phyloP scores from a whole-genome alignment of 2,113 vertebrate genomes.

The Brachypteracias leptosomus region DNA sequence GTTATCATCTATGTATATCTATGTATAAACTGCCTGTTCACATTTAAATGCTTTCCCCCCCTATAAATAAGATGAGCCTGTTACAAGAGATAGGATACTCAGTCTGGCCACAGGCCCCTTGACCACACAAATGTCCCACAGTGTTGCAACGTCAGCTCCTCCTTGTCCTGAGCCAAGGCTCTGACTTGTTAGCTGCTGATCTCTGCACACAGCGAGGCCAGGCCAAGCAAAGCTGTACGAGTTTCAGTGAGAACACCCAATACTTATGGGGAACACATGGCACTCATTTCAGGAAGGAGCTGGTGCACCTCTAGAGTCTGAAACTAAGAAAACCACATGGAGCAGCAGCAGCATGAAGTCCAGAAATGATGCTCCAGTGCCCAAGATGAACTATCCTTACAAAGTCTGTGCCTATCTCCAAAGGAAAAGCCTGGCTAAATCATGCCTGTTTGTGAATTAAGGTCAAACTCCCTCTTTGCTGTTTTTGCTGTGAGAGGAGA shows the following conservation, averaged over 20 bases:
- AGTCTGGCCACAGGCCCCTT: background rate
- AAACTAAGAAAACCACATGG: background rate
- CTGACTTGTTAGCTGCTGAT: background rate
- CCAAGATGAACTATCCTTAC: background rate
- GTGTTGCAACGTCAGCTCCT: background rate
- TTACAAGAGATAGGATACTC: background rate
- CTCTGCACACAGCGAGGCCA: background rate
- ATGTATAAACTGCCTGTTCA: background rate
- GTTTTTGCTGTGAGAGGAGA: background rate
- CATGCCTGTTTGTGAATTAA: background rate
- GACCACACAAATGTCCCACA: fast-evolving
- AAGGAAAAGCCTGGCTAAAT: background rate
- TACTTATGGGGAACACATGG: background rate
- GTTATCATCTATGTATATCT: no score
- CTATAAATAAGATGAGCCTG: background rate
- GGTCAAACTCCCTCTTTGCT: background rate
- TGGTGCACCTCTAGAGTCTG: background rate
- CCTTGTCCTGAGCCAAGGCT: fast-evolving
- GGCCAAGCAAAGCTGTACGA: background rate
- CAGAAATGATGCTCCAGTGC: background rate
- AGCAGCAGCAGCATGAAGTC: background rate
- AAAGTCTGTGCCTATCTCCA: background rate
- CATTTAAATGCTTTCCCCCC: background rate
- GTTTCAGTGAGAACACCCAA: background rate
- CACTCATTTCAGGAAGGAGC: background rate